Conservation (phyloP, 2,113 vertebrate genomes). For the Oxyura jamaicensis region DNA sequence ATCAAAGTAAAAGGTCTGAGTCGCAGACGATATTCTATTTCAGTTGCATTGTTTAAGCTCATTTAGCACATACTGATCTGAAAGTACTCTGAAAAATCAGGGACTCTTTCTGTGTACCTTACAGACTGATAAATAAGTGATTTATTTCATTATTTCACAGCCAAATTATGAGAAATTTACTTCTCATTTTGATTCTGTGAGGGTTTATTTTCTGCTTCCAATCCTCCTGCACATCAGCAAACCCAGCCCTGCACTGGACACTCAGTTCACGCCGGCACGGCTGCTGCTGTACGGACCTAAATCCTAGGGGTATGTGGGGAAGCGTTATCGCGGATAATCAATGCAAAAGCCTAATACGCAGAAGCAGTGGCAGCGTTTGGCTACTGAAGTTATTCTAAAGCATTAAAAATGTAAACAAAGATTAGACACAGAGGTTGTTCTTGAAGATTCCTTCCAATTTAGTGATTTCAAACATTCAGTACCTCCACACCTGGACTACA, state of each 20-base stretch:
- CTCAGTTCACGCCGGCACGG: fast-evolving
- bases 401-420: not conserved
- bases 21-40: not conserved
- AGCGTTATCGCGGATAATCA: not conserved
- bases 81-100: not conserved
- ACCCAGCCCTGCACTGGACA: not conserved
- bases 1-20: not conserved
- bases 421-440: not conserved
- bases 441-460: not conserved
- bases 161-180: not conserved
- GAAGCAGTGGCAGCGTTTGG: not conserved
- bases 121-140: fast-evolving
- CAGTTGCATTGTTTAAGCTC: not conserved
- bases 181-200: not conserved
- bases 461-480: not conserved
- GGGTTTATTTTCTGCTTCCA: not conserved
- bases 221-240: fast-evolving
- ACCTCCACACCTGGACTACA: too few relatives aligned
- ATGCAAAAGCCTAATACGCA: not conserved
- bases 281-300: too few relatives aligned
- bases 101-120: not conserved
- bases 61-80: not conserved
- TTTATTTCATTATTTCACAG: not conserved
- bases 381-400: not conserved
- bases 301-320: not conserved